Evolutionary conservation across 2,113 vertebrate species (phyloP), one percentile per base, ranked within the genome.

Genomic region (Campylomormyrus numenius): DNA sequence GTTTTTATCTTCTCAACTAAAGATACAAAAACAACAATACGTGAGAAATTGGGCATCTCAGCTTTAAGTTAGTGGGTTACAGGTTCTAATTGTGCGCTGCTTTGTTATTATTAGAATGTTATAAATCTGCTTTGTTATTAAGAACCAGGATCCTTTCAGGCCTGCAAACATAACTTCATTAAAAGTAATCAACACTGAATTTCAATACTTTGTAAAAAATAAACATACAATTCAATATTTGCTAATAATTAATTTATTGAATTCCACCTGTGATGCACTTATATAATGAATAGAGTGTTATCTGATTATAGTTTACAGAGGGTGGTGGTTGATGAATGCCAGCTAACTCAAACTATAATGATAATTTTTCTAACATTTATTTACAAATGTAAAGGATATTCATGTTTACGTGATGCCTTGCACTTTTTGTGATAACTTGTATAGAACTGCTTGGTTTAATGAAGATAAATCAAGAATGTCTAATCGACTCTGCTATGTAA

Each of bases 271-370:
- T 50, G 48, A 49, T 50, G 24, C 24, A 62, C 7, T 62, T 62
- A 62, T 62, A n/a, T n/a, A 9, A n/a, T n/a, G 7, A 62, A 62
- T 6, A 46, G 3, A n/a, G 11, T 49, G 5, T 1, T n/a, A 17
- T 27, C 49, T 49, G 48, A 49, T 52, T 94, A 93, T 95, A 94
- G 95, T 94, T 93, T 95, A 93, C 94, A 94, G 92, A 93, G 94
- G 91, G 93, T 87, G 93, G 88, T 92, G 94, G 85, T 89, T 91
- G 27, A 31, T 70, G 27, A 70, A 35, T 70, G 66, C 27, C 66
- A 70, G 31, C 9, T 70, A 31, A 70, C 66, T 70, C 66, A 27
- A 31, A n/a, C 24, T 70, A n/a, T 24, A 56, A 70, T 9, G 24
- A 35, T 31, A 70, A 0, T 70, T 70, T 70, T 27, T 31, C 10